These are phyloP conservation scores for Hormiphora californensis DNA, from an alignment of 37 sponge, comb jelly and placozoan species.

Conservation along the genomic window DNA sequence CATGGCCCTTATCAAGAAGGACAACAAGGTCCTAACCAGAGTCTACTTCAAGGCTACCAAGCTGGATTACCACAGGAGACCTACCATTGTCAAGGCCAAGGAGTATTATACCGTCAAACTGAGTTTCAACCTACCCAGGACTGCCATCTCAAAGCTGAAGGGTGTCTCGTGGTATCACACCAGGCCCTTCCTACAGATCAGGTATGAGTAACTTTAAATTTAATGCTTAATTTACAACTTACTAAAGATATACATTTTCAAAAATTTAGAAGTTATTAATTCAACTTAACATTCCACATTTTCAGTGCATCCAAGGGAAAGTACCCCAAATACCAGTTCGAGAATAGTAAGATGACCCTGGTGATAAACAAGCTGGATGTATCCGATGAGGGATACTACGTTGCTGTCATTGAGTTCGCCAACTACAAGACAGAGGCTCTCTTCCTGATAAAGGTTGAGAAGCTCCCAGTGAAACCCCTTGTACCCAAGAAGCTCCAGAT, in stretches of 20 bases:
- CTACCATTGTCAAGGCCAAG: background rate
- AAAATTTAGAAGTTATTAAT: too few relatives aligned
- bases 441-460: conserved; percentile 11
- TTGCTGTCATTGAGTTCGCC: conserved; percentile 1
- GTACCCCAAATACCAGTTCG: conserved; percentile 2
- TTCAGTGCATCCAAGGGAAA: background rate
- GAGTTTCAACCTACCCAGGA: background rate
- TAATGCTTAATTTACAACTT: background rate
- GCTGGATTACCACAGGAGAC: conserved; percentile 23
- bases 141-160: background rate
- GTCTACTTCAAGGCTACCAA: conserved; percentile 17
- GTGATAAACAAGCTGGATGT: conserved; percentile 28
- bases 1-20: background rate
- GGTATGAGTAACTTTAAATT: background rate
- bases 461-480: conserved; percentile 1
- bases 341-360: conserved; percentile 3
- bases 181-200: conserved; percentile 3
- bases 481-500: conserved; percentile 22
- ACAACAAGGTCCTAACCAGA: background rate
- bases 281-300: too few relatives aligned
- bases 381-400: background rate
- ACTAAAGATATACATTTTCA: background rate
- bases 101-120: background rate
- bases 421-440: conserved; percentile 21
- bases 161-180: conserved; percentile 2